Evolutionary conservation across 2,113 vertebrate species (phyloP), one percentile per base, ranked within the genome.

Genomic region (Hylia prasina): DNA sequence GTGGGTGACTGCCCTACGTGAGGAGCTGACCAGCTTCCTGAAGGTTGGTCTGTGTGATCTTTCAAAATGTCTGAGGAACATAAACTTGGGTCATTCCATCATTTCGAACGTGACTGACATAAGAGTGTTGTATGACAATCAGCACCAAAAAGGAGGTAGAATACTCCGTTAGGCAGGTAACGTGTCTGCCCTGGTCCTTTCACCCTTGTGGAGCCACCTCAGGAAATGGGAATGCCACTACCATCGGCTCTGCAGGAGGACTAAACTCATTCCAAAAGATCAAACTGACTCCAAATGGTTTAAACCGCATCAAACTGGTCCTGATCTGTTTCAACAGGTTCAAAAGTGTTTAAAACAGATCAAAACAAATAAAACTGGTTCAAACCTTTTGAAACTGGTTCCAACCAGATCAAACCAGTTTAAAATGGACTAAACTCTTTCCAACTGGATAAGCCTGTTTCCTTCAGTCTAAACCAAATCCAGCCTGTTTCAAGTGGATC

Each of bases 271-370:
- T 58, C 27, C 33, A 20, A 58, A 1, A 2, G 37, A 33, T 39
- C 51, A 65, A 51, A 39, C 23, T 4, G 2, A 6, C 19, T 65
- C 23, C 53, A 51, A 20, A 56, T 3, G 5, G 10, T 44, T 50
- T 51, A 58, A 58, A 51, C 3, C 19, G 51, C 18, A 58, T 33
- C 40, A 21, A 19, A 44, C 15, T 1, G 1, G 5, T 31, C 51
- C 45, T 9, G 37, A 2, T 7, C 44, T 18, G 7, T 27, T 51
- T 11, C 53, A 44, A 51, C 3, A 28, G 6, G 14, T 35, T 35
- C 25, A 25, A 42, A 57, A 0, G 0, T 20, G 4, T 37, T 68
- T 58, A 31, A 58, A 58, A 37, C 7, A 31, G 6, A 51, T 27
- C 21, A n/a, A 50, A 44, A 4, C 13, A 44, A 58, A 11, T 21